Percentiles rank a stretch among this genome's conserved stretches.
Evolutionary conservation across 2,797 vertebrate species (phyloP).

Genomic region (Typhlichthys subterraneus): DNA sequence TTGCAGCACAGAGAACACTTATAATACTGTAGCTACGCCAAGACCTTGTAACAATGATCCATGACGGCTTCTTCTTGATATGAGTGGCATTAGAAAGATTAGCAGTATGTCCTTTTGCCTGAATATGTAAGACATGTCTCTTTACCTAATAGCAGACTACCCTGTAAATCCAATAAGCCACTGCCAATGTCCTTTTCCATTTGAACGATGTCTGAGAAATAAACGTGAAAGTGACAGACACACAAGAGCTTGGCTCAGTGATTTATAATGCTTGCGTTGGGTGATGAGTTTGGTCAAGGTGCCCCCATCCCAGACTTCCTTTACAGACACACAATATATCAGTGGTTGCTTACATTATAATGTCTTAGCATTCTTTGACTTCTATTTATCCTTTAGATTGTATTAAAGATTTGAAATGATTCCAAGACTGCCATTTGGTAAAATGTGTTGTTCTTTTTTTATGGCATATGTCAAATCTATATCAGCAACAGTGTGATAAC

Average conservation of each 20-base stretch:
- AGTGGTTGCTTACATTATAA: constrained; percentile 22
- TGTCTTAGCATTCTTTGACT: constrained; percentile 1
- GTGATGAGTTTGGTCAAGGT: constrained; percentile 59
- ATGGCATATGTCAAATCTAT: no score
- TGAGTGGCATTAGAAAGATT: constrained; percentile 13
- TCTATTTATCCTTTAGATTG: neutral
- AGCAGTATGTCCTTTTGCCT: neutral
- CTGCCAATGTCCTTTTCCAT: constrained; percentile 30
- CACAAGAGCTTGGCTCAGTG: constrained; percentile 25
- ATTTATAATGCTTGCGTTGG: constrained; percentile 50
- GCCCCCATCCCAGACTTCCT: constrained; percentile 33
- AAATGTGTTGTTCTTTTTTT: no score
- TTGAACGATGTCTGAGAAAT: constrained; percentile 43
- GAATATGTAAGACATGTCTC: constrained; percentile 17
- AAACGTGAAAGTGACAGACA: constrained; percentile 41
- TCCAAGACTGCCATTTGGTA: no score
- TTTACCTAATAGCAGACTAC: constrained; percentile 1
- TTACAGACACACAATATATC: constrained; percentile 32
- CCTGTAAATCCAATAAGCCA: constrained; percentile 49
- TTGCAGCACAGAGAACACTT: no score
- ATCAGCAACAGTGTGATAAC: no score
- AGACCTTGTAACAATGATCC: constrained; percentile 20
- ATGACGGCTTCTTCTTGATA: constrained; percentile 1
- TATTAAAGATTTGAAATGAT: no score
- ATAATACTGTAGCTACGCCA: no score